Conservation (phyloP, 2,113 vertebrate species). For the Equus quagga region DNA sequence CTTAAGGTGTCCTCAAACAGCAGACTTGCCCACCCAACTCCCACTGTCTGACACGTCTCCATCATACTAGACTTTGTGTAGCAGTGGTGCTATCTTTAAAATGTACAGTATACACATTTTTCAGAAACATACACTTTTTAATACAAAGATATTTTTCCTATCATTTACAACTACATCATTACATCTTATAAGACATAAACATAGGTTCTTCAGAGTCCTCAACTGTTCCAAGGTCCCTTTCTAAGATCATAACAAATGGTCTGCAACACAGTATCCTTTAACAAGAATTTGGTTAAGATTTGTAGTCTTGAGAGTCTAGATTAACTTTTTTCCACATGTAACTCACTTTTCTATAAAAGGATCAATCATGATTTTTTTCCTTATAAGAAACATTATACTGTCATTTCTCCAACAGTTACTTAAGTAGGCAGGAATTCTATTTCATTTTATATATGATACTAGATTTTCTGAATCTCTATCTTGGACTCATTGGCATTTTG, state of each 20-base stretch:
- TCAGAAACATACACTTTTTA: constrained; percentile 33
- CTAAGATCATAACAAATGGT: neutral
- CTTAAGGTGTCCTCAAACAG: neutral
- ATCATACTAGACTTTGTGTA: neutral
- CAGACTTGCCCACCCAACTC: neutral
- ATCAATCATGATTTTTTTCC: neutral
- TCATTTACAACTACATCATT: neutral
- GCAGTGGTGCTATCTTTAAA: constrained; percentile 5
- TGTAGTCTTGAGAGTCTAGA: neutral
- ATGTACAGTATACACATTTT: neutral
- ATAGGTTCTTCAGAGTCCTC: neutral
- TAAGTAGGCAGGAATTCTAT: neutral
- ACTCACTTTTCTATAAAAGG: neutral
- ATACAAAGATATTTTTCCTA: constrained; percentile 52
- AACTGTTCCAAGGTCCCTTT: neutral
- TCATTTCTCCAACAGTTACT: neutral
- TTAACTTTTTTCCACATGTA: constrained; percentile 33
- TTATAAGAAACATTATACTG: neutral
- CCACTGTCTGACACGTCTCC: neutral
- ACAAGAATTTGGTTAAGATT: constrained; percentile 39
- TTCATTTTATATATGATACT: constrained; percentile 7
- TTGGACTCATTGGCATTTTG: constrained; percentile 53
- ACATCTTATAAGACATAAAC: neutral
- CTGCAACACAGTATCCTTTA: neutral
- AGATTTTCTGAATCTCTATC: constrained; percentile 62